Conservation (phyloP, 1,140 invertebrate species). For the Matsumurasca onukii region DNA sequence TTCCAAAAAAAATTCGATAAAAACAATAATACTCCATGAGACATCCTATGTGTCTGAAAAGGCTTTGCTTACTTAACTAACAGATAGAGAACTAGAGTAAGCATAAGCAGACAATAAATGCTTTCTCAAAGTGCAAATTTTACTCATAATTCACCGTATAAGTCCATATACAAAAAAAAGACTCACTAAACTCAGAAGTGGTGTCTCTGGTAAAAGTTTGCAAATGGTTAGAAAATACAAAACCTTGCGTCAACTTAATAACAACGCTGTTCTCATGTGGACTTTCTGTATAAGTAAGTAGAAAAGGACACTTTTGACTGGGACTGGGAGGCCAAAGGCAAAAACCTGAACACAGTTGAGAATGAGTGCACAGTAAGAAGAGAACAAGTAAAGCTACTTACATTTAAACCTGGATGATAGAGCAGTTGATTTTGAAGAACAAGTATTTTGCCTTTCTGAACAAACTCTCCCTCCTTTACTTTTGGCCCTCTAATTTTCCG, state of each 20-base stretch:
- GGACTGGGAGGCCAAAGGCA: background rate
- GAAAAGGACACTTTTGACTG: background rate
- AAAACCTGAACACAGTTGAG: background rate
- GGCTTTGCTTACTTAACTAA: no score
- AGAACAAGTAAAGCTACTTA: background rate
- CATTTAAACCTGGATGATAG: constrained; percentile 18
- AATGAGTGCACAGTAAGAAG: background rate
- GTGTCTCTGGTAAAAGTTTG: background rate
- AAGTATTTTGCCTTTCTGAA: constrained; percentile 9
- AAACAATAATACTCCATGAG: no score
- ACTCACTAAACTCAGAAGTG: no score
- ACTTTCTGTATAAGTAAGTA: background rate
- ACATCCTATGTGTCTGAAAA: no score
- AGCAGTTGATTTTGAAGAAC: background rate
- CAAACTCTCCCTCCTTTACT: constrained; percentile 11
- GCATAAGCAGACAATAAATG: no score
- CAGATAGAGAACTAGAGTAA: no score
- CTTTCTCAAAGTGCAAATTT: no score
- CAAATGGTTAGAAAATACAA: background rate
- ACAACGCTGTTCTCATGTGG: background rate
- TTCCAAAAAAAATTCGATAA: no score
- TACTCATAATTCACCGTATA: no score
- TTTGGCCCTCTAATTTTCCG: background rate
- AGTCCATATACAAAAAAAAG: no score
- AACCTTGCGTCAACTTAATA: background rate